Conservation (phyloP, 2,797 vertebrate species). For the Clamator glandarius region DNA sequence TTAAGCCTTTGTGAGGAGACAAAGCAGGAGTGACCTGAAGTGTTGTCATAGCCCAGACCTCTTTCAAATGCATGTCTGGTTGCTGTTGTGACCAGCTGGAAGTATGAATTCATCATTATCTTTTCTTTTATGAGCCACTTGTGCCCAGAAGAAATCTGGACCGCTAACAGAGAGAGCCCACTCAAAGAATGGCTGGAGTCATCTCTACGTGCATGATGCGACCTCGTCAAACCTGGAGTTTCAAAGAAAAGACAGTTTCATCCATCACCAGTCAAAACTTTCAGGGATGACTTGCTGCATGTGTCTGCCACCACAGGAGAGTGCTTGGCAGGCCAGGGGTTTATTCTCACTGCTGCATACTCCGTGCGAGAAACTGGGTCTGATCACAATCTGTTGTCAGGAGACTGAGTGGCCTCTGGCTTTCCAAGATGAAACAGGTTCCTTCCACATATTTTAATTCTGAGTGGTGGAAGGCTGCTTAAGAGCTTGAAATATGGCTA, state of each 20-base stretch:
- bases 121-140: not conserved
- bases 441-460: conserved; percentile 21
- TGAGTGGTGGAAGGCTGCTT: conserved; percentile 8
- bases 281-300: not conserved
- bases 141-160: too few relatives aligned
- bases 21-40: not conserved
- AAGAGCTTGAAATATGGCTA: conserved; percentile 37
- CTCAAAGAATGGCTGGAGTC: not conserved
- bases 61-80: not conserved
- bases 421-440: conserved; percentile 54
- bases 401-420: conserved; percentile 27
- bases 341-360: not conserved
- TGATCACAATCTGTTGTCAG: not conserved
- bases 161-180: not conserved
- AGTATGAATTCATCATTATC: not conserved
- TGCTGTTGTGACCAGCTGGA: not conserved
- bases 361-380: not conserved
- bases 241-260: not conserved
- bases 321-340: not conserved
- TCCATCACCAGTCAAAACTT: not conserved
- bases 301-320: not conserved
- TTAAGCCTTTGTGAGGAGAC: not conserved
- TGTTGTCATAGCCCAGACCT: not conserved
- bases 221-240: not conserved
- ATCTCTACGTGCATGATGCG: not conserved